Conservation (phyloP, 1,140 invertebrate genomes). For the Lamellibrachia luymesi region DNA sequence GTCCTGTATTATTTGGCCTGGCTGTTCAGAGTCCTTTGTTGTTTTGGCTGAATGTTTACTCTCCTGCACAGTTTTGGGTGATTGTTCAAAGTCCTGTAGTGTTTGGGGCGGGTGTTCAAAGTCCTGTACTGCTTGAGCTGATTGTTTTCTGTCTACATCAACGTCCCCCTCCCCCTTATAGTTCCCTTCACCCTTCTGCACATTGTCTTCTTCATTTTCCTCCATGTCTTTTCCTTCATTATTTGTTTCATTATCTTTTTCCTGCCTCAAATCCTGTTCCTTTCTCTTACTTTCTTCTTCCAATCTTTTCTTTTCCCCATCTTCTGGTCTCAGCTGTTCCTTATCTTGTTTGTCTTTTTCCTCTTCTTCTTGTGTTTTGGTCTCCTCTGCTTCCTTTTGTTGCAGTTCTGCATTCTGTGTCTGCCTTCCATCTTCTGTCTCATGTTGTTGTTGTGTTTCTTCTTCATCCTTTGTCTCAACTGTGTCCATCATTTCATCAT, state of each 20-base stretch:
- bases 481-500: not conserved
- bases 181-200: not conserved
- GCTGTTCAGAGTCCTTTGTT: not conserved
- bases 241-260: not conserved
- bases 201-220: not conserved
- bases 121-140: not conserved
- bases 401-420: not conserved
- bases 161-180: not conserved
- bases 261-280: not conserved
- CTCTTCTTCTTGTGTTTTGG: not conserved
- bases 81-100: not conserved
- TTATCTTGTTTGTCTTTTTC: not conserved
- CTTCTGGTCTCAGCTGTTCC: not conserved
- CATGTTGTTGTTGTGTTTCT: not conserved
- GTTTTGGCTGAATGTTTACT: not conserved
- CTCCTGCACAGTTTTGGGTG: not conserved
- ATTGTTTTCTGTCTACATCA: not conserved
- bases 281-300: not conserved
- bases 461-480: not conserved
- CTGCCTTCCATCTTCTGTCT: not conserved
- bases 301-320: not conserved
- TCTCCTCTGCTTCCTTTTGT: not conserved
- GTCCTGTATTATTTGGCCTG: not conserved
- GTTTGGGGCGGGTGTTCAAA: not conserved
- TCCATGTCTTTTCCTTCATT: not conserved